Conservation (phyloP, 2,797 vertebrate species). For the Echeneis naucrates region DNA sequence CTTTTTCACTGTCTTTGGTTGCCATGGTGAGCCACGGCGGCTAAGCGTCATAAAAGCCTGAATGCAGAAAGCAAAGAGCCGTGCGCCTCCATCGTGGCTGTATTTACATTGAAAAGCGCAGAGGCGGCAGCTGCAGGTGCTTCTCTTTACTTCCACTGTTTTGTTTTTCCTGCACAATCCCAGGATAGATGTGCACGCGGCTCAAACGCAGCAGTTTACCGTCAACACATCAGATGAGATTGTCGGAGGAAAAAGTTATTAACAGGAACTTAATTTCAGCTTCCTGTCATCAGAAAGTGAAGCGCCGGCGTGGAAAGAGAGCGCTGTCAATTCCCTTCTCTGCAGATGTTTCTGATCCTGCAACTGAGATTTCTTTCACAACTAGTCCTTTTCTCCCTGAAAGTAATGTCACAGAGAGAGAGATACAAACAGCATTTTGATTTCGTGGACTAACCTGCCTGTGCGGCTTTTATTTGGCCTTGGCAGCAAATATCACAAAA, state of each 20-base stretch:
- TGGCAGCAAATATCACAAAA: constrained; percentile 48
- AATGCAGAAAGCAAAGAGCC: not conserved
- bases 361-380: constrained; percentile 61
- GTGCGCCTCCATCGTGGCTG: not conserved
- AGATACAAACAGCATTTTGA: constrained; percentile 46
- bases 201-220: not conserved
- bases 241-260: constrained; percentile 7
- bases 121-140: not conserved
- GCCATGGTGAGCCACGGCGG: not conserved
- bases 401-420: constrained; percentile 45
- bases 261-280: constrained; percentile 30
- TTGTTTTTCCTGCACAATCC: not conserved
- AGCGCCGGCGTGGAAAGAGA: constrained; percentile 15
- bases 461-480: constrained; percentile 52
- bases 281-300: constrained; percentile 27
- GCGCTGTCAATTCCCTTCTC: constrained; percentile 11
- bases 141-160: not conserved
- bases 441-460: constrained; percentile 56
- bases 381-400: constrained; percentile 35
- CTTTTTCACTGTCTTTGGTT: not conserved
- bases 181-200: not conserved
- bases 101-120: not conserved
- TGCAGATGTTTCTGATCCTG: constrained; percentile 13
- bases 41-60: not conserved
- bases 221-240: no score